Evolutionary conservation across 2,888 invertebrate genomes (phyloP).

Genomic region (Netelia virgata): DNA sequence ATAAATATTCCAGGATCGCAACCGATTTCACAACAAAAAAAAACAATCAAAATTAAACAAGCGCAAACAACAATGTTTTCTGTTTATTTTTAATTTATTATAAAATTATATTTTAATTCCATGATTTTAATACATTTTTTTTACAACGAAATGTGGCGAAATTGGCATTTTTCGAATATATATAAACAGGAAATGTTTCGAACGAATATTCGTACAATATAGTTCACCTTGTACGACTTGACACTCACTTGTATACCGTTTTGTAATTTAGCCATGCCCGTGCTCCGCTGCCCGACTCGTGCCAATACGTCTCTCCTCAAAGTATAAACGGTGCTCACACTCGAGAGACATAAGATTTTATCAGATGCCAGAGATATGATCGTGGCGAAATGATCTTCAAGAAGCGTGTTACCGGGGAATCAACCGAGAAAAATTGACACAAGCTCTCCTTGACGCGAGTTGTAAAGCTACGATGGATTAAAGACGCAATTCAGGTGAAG

Average conservation of each 20-base stretch:
- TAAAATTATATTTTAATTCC: no score
- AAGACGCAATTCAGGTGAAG: slow-evolving; percentile 47
- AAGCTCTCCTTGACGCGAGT: slow-evolving; percentile 4
- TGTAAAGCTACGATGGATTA: slow-evolving; percentile 60
- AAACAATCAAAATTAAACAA: slow-evolving; percentile 1
- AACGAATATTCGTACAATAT: background rate
- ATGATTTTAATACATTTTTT: background rate
- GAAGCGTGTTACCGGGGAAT: slow-evolving; percentile 23
- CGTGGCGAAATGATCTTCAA: slow-evolving; percentile 48
- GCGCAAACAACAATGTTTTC: background rate
- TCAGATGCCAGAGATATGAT: slow-evolving; percentile 46
- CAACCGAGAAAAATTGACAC: slow-evolving; percentile 17
- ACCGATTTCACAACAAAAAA: background rate
- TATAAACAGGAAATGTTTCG: no score
- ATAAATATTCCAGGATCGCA: background rate
- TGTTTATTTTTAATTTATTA: background rate
- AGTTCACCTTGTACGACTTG: background rate
- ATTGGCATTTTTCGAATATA: background rate
- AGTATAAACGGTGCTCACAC: slow-evolving; percentile 16
- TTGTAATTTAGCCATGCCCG: slow-evolving; percentile 54
- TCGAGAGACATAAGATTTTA: slow-evolving; percentile 38
- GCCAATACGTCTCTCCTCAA: slow-evolving; percentile 29
- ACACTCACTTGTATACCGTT: slow-evolving; percentile 62
- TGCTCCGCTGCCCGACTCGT: slow-evolving; percentile 29
- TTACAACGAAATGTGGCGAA: background rate